phyloP scores from a whole-genome alignment of 2,888 invertebrate genomes.

The Argyresthia goedartella region DNA sequence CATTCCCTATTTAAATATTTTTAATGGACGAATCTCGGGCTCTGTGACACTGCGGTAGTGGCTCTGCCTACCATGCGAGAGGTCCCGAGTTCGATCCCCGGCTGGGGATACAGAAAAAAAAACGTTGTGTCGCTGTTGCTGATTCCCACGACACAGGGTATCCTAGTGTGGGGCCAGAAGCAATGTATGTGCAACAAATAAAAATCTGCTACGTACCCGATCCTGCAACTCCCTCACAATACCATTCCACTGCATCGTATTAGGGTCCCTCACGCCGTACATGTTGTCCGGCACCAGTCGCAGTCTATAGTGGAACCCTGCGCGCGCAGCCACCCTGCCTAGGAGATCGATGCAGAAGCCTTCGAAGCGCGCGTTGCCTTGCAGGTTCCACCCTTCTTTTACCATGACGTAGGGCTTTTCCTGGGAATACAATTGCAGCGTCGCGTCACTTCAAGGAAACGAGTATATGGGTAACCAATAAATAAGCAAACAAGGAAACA shows the following conservation, averaged over 20 bases:
- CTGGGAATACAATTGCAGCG: conserved; percentile 64
- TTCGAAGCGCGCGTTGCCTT: conserved; percentile 89
- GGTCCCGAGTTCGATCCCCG: too few species aligned
- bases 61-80: too few species aligned
- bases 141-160: too few species aligned
- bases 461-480: too few species aligned
- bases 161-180: too few species aligned
- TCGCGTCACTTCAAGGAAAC: neutral
- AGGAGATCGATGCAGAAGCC: conserved; percentile 94
- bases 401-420: conserved; percentile 94
- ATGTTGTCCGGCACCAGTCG: conserved; percentile 87
- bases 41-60: too few species aligned
- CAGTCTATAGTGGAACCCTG: conserved; percentile 90
- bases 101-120: too few species aligned
- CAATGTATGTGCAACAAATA: too few species aligned
- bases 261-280: conserved; percentile 91
- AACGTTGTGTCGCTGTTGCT: too few species aligned
- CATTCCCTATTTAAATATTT: too few species aligned
- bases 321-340: conserved; percentile 84
- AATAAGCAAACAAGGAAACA: too few species aligned
- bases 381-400: conserved; percentile 84
- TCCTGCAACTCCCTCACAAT: conserved; percentile 90
- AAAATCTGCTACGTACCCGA: conserved; percentile 79
- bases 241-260: conserved; percentile 91
- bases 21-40: too few species aligned